Conservation (phyloP, 2,888 invertebrate genomes). For the Halictus quadricinctus region DNA sequence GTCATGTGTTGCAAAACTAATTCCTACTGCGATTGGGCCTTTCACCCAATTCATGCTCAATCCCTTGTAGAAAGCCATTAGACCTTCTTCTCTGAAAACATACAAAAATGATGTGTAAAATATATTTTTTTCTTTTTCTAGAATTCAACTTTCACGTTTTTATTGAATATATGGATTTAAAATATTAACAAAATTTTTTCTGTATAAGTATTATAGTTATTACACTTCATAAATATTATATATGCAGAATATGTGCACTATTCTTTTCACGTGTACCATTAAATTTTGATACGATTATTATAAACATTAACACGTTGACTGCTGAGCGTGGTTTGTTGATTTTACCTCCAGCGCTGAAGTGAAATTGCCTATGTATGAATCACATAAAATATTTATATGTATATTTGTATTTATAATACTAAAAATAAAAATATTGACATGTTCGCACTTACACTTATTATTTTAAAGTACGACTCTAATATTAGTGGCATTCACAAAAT, state of each 20-base stretch:
- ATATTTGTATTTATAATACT: no score
- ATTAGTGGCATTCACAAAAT: not conserved
- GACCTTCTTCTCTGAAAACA: constrained; percentile 91
- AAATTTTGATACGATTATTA: not conserved
- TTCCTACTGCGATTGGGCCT: constrained; percentile 95
- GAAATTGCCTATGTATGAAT: no score
- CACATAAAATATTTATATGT: no score
- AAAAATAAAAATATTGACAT: no score
- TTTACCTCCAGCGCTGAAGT: no score
- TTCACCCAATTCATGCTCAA: constrained; percentile 99
- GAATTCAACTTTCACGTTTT: not conserved
- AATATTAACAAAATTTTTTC: not conserved
- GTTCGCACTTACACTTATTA: no score
- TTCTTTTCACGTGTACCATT: not conserved
- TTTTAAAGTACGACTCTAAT: no score
- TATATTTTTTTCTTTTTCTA: not conserved
- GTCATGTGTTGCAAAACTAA: constrained; percentile 98
- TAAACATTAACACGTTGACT: not conserved
- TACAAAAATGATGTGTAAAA: not conserved
- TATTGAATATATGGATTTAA: not conserved
- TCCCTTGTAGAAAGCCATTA: constrained; percentile 97
- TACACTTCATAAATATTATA: not conserved
- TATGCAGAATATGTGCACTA: not conserved
- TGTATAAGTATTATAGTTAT: not conserved
- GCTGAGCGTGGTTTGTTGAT: not conserved